Percentiles rank a stretch among this genome's conserved stretches.
phyloP scores from a whole-genome alignment of 2,888 invertebrate species.

The Pecten maximus region DNA sequence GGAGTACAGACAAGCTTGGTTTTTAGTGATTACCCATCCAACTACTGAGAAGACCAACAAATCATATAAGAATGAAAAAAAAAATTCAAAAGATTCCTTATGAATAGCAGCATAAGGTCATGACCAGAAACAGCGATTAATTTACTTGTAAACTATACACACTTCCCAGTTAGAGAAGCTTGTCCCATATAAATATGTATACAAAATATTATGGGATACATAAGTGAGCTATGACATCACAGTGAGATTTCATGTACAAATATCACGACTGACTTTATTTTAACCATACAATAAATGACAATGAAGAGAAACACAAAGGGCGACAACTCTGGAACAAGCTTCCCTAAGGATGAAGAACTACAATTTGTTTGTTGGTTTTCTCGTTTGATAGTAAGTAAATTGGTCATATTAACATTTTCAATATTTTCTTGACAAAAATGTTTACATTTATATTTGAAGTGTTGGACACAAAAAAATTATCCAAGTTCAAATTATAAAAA shows the following conservation, averaged over 20 bases:
- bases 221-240: background rate
- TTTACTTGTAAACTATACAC: background rate
- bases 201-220: background rate
- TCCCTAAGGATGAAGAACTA: background rate
- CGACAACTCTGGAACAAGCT: background rate
- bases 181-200: background rate
- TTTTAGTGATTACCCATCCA: background rate
- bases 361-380: constrained; percentile 1
- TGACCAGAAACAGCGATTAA: background rate
- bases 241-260: constrained; percentile 31
- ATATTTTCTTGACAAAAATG: background rate
- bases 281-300: background rate
- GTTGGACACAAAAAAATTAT: background rate
- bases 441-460: background rate
- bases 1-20: background rate
- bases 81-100: background rate
- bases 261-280: background rate
- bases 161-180: background rate
- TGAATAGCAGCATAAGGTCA: too few species aligned
- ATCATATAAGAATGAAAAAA: background rate
- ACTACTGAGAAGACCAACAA: background rate
- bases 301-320: background rate
- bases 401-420: constrained; percentile 3
- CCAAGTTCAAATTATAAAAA: background rate
- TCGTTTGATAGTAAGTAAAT: background rate